Evolutionary conservation across 2,797 vertebrate genomes (phyloP), one percentile per base, ranked within the genome.

Genomic region (Melanotaenia parkinsoni): DNA sequence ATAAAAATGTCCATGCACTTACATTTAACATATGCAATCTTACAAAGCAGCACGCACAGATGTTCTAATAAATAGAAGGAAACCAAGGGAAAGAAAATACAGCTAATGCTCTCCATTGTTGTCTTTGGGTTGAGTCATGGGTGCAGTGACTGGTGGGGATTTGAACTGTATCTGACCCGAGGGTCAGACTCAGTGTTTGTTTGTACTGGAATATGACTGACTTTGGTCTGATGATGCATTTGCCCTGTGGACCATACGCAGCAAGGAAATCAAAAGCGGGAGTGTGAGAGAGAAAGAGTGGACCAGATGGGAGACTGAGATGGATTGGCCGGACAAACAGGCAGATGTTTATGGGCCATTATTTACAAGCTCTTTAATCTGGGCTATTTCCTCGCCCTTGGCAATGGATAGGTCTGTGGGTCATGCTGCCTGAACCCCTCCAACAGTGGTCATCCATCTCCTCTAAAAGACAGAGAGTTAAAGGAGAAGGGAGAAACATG

Each of bases 341-440:
- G 88, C 92, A 93, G 92, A 94, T 93, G 90, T 92, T 93, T 94
- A 93, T 90, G 89, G 87, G 83, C 85, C 82, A 91, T 94, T 92
- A 90, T 92, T 93, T 91, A 94, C 93, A 91, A 91, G 86, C 91
- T 91, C 87, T 93, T 93, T 92, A 94, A 93, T 94, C 92, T 90
- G 90, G 88, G 81, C 85, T 86, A 90, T 93, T 94, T 94, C 91
- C 89, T 91, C 84, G 92, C 92, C 93, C 93, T 94, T 95, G 94
- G 91, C 91, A 92, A 89, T 94, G 92, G 88, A 91, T 91, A 85
- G 79, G 88, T 90, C 89, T 80, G 54, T 74, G 85, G 93, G 90
- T 93, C 91, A 90, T 60, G 76, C 83, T 75, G 80, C 81, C 71
- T 92, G 88, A 92, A 92, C 91, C 85, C 80, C 80, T 84, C 69